A percentile compares a stretch with the other conserved stretches of the same genome.
phyloP scores from a whole-genome alignment of 2,888 invertebrate genomes.

The Euplagia quadripunctaria region DNA sequence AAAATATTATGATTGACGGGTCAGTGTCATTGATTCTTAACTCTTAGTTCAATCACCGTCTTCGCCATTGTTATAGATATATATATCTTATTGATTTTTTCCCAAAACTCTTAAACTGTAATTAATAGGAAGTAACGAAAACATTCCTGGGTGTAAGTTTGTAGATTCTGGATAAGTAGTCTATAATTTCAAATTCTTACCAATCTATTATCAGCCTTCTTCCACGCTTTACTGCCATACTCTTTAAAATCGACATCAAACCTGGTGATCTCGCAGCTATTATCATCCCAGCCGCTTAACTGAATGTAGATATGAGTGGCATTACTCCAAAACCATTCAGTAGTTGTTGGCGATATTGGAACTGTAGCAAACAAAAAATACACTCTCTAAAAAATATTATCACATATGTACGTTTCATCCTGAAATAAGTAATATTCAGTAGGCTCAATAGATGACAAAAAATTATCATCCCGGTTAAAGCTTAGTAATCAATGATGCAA shows the following conservation, averaged over 20 bases:
- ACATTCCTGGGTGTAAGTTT: no score
- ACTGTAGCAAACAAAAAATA: constrained; percentile 71
- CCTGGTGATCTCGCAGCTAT: constrained; percentile 93
- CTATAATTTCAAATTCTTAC: constrained; percentile 55
- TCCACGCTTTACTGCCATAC: constrained; percentile 83
- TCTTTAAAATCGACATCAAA: constrained; percentile 92
- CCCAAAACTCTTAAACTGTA: no score
- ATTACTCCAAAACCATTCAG: constrained; percentile 93
- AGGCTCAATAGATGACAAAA: no score
- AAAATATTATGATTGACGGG: no score
- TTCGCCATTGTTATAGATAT: no score
- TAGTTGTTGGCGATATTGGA: constrained; percentile 90
- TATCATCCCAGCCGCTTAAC: constrained; percentile 94
- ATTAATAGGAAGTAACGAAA: no score
- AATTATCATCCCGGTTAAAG: no score
- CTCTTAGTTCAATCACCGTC: no score
- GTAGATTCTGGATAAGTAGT: neutral
- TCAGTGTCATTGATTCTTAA: no score
- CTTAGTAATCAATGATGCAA: no score
- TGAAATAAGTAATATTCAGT: neutral
- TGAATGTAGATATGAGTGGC: constrained; percentile 93
- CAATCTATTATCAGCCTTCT: constrained; percentile 74
- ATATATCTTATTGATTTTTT: no score
- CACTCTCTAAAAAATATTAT: neutral
- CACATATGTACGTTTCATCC: no score